Percentiles rank a stretch among this genome's conserved stretches.
Evolutionary conservation across 1,140 invertebrate genomes (phyloP).

Genomic region (Drosophila saltans): DNA sequence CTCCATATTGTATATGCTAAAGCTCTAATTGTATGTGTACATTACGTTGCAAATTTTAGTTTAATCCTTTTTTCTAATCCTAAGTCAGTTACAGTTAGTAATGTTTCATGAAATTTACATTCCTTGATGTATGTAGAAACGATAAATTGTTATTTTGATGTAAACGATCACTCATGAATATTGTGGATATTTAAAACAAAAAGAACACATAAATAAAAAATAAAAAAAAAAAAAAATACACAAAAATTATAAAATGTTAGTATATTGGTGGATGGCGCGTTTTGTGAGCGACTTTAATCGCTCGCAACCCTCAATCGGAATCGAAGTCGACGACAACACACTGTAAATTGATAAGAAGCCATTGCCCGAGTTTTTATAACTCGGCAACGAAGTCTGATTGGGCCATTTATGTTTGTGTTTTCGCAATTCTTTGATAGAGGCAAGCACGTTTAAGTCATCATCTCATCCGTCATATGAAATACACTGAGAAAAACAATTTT

Average conservation of each 20-base stretch:
- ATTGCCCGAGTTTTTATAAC: constrained; percentile 55
- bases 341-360: constrained; percentile 41
- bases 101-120: constrained; percentile 54
- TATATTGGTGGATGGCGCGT: not conserved
- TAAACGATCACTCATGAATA: constrained; percentile 69
- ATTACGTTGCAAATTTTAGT: constrained; percentile 57
- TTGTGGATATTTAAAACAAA: constrained; percentile 64
- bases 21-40: constrained; percentile 55
- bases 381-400: constrained; percentile 47
- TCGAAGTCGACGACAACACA: constrained; percentile 14
- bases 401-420: constrained; percentile 48
- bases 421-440: constrained; percentile 29
- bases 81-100: constrained; percentile 60
- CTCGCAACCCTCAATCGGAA: constrained; percentile 10
- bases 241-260: not conserved
- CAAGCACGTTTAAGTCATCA: constrained; percentile 12
- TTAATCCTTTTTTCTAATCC: constrained; percentile 47
- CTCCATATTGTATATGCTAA: constrained; percentile 37
- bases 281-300: constrained; percentile 6
- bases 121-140: constrained; percentile 44
- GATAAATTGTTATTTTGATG: constrained; percentile 53
- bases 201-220: constrained; percentile 24
- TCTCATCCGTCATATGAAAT: constrained; percentile 10
- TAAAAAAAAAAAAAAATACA: not conserved
- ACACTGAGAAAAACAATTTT: constrained; percentile 1